phyloP scores from a whole-genome alignment of 2,888 invertebrate genomes.

The Dryococelus australis region DNA sequence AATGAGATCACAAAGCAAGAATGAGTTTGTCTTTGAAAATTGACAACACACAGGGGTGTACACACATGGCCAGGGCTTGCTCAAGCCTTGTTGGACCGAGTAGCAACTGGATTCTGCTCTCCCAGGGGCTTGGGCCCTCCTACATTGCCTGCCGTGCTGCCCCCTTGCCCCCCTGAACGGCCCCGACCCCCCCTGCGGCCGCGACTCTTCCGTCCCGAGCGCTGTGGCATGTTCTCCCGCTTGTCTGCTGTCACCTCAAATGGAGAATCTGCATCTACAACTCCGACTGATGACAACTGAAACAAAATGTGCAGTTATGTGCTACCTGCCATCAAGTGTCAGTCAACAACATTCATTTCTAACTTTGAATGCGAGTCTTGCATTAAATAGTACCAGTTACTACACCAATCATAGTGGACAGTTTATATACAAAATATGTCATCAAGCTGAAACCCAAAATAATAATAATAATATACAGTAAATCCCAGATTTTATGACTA shows the following conservation, averaged over 20 bases:
- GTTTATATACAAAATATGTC: background rate
- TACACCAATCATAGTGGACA: background rate
- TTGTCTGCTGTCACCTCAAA: slow-evolving; percentile 68
- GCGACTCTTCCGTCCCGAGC: slow-evolving; percentile 50
- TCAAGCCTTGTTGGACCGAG: slow-evolving; percentile 25
- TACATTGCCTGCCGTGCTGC: slow-evolving; percentile 29
- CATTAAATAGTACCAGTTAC: slow-evolving; percentile 37
- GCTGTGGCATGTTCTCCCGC: slow-evolving; percentile 62
- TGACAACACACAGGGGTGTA: background rate
- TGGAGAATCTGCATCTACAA: slow-evolving; percentile 59
- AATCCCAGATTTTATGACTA: too few relatives aligned
- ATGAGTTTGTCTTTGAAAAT: background rate
- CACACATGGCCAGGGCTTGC: background rate
- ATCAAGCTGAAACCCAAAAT: too few relatives aligned
- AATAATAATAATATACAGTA: too few relatives aligned
- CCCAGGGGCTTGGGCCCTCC: slow-evolving; percentile 48
- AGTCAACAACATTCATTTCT: background rate
- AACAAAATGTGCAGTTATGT: slow-evolving; percentile 21
- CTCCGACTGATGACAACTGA: slow-evolving; percentile 41
- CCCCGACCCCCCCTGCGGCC: slow-evolving; percentile 61
- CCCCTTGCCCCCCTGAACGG: slow-evolving; percentile 48
- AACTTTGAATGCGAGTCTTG: too few relatives aligned
- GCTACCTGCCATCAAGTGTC: background rate
- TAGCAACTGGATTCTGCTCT: slow-evolving; percentile 50
- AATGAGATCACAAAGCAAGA: slow-evolving; percentile 8